phyloP scores from a whole-genome alignment of 2,113 vertebrate species.

The Ploceus nigricollis region DNA sequence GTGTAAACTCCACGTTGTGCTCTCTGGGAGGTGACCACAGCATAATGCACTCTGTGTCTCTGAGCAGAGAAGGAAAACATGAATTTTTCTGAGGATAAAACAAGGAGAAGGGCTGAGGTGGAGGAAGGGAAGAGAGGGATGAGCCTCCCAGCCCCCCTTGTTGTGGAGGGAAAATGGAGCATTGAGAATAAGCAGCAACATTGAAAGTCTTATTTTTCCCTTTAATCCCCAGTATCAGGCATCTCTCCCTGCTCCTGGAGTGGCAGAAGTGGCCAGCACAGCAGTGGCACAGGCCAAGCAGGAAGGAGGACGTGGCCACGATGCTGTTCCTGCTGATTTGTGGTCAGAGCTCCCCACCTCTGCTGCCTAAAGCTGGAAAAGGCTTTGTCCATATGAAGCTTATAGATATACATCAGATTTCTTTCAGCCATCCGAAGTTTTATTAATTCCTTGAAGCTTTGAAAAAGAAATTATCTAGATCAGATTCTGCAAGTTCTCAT shows the following conservation, averaged over 20 bases:
- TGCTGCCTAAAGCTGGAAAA: neutral
- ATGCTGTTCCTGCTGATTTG: neutral
- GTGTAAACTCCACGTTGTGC: neutral
- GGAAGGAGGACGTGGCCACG: accelerated
- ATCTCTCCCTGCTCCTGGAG: neutral
- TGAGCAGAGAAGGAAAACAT: neutral
- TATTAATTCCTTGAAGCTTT: neutral
- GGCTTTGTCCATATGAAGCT: neutral
- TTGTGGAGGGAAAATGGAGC: neutral
- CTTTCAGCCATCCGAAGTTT: neutral
- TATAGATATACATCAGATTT: neutral
- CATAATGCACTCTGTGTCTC: neutral
- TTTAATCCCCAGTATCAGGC: neutral
- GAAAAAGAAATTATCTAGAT: neutral
- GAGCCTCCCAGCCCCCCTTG: neutral
- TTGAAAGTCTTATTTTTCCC: neutral
- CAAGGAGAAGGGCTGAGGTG: neutral
- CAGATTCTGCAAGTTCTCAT: neutral
- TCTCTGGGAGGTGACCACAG: neutral
- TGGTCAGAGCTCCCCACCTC: neutral
- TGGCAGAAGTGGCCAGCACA: neutral
- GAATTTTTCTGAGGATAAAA: neutral
- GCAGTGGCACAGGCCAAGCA: neutral
- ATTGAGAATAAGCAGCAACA: neutral
- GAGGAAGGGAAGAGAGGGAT: neutral